Evolutionary conservation across 2,888 invertebrate genomes (phyloP), one percentile per base, ranked within the genome.

Genomic region (Physocephala rufipes): DNA sequence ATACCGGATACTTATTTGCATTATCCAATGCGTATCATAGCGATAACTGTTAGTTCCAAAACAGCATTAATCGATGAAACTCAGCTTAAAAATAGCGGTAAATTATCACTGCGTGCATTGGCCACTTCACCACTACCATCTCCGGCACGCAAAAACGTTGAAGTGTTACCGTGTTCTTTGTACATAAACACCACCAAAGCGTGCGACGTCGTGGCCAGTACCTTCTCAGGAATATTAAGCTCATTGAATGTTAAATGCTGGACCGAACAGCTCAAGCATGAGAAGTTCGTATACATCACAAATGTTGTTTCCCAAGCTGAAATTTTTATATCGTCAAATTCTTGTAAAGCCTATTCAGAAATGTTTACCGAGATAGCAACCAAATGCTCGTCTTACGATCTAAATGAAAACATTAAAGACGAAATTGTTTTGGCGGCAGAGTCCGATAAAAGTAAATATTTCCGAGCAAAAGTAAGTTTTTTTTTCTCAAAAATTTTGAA

Each of bases 1-100:
- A 53, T 80, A 0, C 78, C 79, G 12, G 74, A 75, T 0, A 49
- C 73, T 0, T 77, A 72, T 58, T 53, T 73, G 13, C n/a, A 55
- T 0, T 74, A 76, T 7, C 77, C 79, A 0, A 75, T 76, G 71
- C 74, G 68, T 15, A 76, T 78, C 2, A 76, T 79, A 71, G 76
- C 75, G 13, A 71, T 77, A 16, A 71, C 71, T 1, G 67, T 71
- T 21, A 73, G 51, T 70, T 72, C 72, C 13, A n/a, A 76, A 3
- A 55, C 71, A 63, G 36, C 36, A 43, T 30, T 73, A 74, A 36
- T 78, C 59, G 30, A 71, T 7, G 67, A 77, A 53, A 21, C 47
- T 0, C 70, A 75, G 71, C 43, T 76, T 43, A 15, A 45, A 21
- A 59, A 67, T 28, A 53, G 71, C 16, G 71, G 71, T n/a, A 62